Percentiles rank a stretch among this genome's conserved stretches.
Conservation (phyloP, 1,140 invertebrate genomes). For the Parapsyche elsis region DNA sequence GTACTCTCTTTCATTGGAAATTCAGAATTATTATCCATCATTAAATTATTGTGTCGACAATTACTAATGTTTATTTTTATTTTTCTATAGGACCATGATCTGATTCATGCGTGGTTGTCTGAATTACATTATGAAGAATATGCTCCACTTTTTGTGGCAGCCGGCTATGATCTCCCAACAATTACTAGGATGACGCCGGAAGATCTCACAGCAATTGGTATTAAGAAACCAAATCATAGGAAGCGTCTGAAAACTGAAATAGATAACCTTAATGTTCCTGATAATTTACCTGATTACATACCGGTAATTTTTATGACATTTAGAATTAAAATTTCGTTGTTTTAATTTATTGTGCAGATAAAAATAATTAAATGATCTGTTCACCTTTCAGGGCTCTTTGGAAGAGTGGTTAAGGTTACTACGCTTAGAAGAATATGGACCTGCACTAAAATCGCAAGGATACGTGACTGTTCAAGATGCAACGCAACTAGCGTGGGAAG, state of each 20-base stretch:
- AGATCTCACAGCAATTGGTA: constrained; percentile 85
- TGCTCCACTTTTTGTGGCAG: constrained; percentile 90
- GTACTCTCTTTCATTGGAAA: no score
- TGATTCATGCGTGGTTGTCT: constrained; percentile 93
- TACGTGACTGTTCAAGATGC: constrained; percentile 93
- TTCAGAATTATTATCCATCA: neutral
- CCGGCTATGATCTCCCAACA: constrained; percentile 97
- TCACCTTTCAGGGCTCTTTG: constrained; percentile 77
- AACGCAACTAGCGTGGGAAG: constrained; percentile 97
- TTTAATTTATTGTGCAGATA: constrained; percentile 49
- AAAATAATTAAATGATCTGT: no score
- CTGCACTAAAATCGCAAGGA: constrained; percentile 89
- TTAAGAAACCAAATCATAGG: constrained; percentile 97
- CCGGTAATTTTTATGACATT: constrained; percentile 73
- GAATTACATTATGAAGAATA: constrained; percentile 98
- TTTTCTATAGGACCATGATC: constrained; percentile 83
- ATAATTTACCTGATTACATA: constrained; percentile 92
- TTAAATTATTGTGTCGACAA: neutral
- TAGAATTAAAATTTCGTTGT: neutral
- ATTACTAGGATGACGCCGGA: constrained; percentile 98
- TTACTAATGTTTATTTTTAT: no score
- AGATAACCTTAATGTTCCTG: constrained; percentile 91
- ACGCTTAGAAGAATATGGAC: constrained; percentile 90
- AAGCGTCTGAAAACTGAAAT: constrained; percentile 97
- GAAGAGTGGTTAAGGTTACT: constrained; percentile 94